These are phyloP conservation scores for Saguinus midas DNA, from an alignment of 2,113 vertebrate species.

Conservation along the genomic window DNA sequence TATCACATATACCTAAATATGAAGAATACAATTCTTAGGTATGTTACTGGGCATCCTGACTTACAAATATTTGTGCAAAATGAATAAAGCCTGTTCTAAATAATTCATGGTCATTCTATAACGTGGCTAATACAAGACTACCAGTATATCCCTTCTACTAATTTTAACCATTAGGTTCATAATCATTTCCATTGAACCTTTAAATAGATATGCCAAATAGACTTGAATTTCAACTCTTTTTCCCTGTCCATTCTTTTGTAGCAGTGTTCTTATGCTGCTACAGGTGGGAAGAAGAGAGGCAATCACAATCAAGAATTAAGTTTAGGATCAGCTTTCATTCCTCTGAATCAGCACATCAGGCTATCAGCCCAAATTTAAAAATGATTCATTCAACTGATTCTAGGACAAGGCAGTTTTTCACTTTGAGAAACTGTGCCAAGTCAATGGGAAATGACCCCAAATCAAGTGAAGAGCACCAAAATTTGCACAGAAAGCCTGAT, in stretches of 20 bases:
- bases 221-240: not conserved
- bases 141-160: not conserved
- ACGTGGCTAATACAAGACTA: not conserved
- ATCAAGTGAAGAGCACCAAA: not conserved
- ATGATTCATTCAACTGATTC: conserved; percentile 11
- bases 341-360: not conserved
- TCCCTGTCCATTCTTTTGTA: not conserved
- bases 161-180: conserved; percentile 33
- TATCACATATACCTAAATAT: not conserved
- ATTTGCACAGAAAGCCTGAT: not conserved
- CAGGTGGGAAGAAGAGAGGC: conserved; percentile 23
- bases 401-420: conserved; percentile 3
- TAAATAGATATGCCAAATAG: conserved; percentile 22
- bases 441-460: not conserved
- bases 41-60: not conserved
- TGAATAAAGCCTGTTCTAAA: conserved; percentile 5
- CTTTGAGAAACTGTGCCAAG: conserved; percentile 50
- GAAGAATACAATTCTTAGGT: not conserved
- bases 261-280: not conserved
- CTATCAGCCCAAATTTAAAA: not conserved
- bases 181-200: conserved; percentile 24
- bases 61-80: conserved; percentile 49
- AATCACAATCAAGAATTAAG: conserved; percentile 39
- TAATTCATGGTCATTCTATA: not conserved
- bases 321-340: conserved; percentile 37